Evolutionary conservation across 2,797 vertebrate genomes (phyloP), one percentile per base, ranked within the genome.

Genomic region (Clarias pachynema): DNA sequence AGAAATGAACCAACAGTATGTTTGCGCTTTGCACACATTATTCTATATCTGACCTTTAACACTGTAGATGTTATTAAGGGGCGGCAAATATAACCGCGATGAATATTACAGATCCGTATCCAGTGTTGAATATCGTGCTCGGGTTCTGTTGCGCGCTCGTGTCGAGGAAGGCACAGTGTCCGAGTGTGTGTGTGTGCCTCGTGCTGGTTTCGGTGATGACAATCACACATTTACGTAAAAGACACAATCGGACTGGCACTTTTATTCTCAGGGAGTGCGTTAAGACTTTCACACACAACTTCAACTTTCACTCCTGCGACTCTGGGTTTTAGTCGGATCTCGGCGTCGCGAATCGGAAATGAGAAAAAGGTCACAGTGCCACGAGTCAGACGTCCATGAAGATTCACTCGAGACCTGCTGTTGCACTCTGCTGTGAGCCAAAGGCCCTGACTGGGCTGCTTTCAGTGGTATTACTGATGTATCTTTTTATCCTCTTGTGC

Each of bases 191-290:
- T 6, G 9, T 4, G 37, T n/a, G 37, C 37, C 20, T 44, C 9
- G 9, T 29, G n/a, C 65, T 2, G 37, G 66, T 79, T 49, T 81
- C 77, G 66, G 59, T 63, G n/a, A 81, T 74, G 89, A 89, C 87
- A 88, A 88, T 89, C 87, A 72, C 40, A 74, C 80, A n/a, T 40
- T 10, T 70, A 9, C 78, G 26, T 14, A 16, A 4, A 65, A 66
- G 24, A 85, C 84, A 68, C 77, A 73, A 79, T 83, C 81, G 80
- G 81, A 72, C 85, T 15, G 57, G 74, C 86, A 81, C 81, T 81
- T 81, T 86, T 84, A 62, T 85, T 88, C 89, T 89, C 89, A 88
- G 89, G 89, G 84, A 88, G 80, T 80, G 81, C 66, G 68, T 86
- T 18, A 24, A 75, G 81, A 79, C 66, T 73, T 74, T 49, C 75